Base-by-base conservation (phyloP, 2,888 invertebrate species). In the Rotaria sp. region DNA sequence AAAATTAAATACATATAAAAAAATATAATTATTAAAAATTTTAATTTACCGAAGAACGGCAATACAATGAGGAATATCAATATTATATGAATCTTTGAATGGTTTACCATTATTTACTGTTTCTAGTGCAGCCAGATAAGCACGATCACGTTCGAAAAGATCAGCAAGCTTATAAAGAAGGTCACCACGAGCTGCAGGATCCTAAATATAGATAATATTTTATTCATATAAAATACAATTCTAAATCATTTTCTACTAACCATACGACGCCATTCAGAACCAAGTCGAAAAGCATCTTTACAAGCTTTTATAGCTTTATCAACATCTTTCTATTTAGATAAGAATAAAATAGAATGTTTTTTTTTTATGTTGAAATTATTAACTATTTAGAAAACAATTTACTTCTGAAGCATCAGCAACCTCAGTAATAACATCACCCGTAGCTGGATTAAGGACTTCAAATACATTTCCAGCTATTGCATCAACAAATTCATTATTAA, bases 21-120 rank as follows among this genome's bases (percentile, higher is more conserved):
- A n/a, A 26, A 26, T 3, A 11, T 3, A 41, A 21, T n/a, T n/a
- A n/a, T n/a, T n/a, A 21, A 13, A 3, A 75, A 75, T 8, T 21
- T 3, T 8, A 85, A 74, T 1, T 30, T 75, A 80, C 80, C 80
- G 80, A n/a, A 80, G 80, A 45, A 80, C 80, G 2, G 45, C 8
- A 80, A 80, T n/a, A 2, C 11, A 45, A 45, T 80, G 80, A 24
- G 80, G 80, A 13, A 80, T n/a, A 35, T 80, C 80, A 45, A 80
- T 45, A 80, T 80, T 80, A 26, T 80, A 80, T 80, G 80, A 10
- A 80, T 80, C 80, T 80, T 80, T 80, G 26, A 80, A 80, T 0
- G 96, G 96, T 91, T 97, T 97, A 38, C 97, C 97, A 91, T 96
- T 97, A 92, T 99, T 97, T 87, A 96, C 90, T 0, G 97, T 96